Conservation (phyloP, 92 coral and sea anemone genomes). For the Bergia sp. region DNA sequence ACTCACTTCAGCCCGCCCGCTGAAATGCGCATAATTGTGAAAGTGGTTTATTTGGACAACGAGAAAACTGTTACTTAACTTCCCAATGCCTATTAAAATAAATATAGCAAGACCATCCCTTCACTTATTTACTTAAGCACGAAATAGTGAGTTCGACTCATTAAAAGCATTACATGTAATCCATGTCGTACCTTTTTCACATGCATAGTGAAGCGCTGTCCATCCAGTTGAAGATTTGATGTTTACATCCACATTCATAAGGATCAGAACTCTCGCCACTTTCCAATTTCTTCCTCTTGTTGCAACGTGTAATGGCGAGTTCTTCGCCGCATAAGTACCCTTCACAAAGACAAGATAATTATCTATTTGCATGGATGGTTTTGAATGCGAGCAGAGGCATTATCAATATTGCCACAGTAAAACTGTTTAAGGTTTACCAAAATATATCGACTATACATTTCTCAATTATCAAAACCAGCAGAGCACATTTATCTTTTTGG, state of each 20-base stretch:
- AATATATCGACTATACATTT: no score
- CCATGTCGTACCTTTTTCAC: slow-evolving; percentile 19
- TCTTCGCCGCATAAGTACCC: background rate
- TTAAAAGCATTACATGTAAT: no score
- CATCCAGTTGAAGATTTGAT: background rate
- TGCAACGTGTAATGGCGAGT: background rate
- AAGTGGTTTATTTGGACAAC: no score
- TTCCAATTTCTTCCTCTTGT: background rate
- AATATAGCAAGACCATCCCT: background rate
- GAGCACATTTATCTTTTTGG: background rate
- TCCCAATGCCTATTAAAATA: no score
- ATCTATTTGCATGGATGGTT: background rate
- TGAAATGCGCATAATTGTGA: no score
- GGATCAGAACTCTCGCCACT: background rate
- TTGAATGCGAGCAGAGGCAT: background rate
- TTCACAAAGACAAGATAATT: background rate
- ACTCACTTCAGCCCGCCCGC: no score
- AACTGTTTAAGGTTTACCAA: background rate
- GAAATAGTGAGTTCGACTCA: no score
- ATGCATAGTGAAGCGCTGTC: slow-evolving; percentile 31
- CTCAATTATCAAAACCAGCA: background rate
- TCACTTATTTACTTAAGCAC: background rate
- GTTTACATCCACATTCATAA: background rate
- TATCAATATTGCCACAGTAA: background rate
- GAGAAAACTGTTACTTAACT: no score